Evolutionary conservation across 2,888 invertebrate genomes (phyloP).

Genomic region (Ophraella communa): DNA sequence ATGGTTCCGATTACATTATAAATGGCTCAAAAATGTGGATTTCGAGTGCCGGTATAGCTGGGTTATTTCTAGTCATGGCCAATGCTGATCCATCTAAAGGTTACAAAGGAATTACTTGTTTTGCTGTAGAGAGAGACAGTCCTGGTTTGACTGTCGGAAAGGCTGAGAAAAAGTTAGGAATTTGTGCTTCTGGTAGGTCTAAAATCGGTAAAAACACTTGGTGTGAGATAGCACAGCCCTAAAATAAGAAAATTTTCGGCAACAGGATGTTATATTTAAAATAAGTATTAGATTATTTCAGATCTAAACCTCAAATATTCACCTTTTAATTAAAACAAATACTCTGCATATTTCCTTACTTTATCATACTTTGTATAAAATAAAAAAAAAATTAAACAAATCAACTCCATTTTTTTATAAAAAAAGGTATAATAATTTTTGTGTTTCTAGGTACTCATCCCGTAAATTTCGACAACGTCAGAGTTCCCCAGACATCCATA

Average conservation of each 20-base stretch:
- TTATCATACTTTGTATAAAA: too few species aligned
- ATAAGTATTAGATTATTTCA: too few species aligned
- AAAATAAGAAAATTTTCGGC: too few species aligned
- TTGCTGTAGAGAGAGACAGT: conserved; percentile 87
- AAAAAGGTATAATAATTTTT: too few species aligned
- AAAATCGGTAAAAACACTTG: not conserved
- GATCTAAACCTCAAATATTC: too few species aligned
- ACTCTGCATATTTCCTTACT: too few species aligned
- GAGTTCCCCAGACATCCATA: conserved; percentile 81
- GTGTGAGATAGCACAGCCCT: too few species aligned
- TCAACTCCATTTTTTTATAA: too few species aligned
- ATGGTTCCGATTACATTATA: conserved; percentile 84
- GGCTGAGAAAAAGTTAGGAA: conserved; percentile 92
- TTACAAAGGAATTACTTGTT: conserved; percentile 95
- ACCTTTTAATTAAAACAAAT: too few species aligned
- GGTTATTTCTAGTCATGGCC: conserved; percentile 92
- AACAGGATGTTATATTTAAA: too few species aligned
- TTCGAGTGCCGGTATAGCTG: conserved; percentile 92
- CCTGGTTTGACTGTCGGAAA: conserved; percentile 90
- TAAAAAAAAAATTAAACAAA: too few species aligned
- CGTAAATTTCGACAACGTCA: conserved; percentile 92
- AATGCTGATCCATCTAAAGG: conserved; percentile 91
- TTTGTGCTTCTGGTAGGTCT: conserved; percentile 78
- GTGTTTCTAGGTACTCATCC: conserved; percentile 81
- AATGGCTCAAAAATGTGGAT: conserved; percentile 99